These are phyloP conservation scores for Anastrepha ludens DNA, from an alignment of 1,140 invertebrate species.

Conservation along the genomic window DNA sequence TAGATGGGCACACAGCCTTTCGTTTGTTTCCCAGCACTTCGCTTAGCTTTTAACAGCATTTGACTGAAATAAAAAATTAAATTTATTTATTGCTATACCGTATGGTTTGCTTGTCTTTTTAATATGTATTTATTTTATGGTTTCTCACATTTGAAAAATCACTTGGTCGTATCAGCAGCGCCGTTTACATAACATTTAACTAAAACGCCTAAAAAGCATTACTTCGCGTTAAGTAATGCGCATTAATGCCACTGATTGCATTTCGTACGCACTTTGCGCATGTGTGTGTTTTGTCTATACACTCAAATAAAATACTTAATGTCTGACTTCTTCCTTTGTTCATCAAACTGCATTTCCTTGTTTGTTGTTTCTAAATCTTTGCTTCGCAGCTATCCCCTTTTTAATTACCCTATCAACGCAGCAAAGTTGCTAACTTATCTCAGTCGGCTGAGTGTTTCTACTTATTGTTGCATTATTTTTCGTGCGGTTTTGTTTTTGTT, in stretches of 20 bases:
- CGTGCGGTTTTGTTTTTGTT: too few relatives aligned
- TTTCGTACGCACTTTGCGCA: not conserved
- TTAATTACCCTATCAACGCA: not conserved
- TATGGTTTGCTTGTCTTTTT: too few relatives aligned
- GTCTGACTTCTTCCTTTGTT: not conserved
- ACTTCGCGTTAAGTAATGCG: not conserved
- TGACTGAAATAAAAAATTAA: not conserved
- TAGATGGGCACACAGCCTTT: not conserved
- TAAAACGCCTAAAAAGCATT: not conserved
- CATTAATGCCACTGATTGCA: not conserved
- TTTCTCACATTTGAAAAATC: too few relatives aligned
- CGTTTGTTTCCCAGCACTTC: not conserved
- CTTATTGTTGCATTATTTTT: not conserved
- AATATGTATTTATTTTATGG: too few relatives aligned
- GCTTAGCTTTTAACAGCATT: not conserved
- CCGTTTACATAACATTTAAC: not conserved
- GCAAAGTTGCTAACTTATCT: not conserved
- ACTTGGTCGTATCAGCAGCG: not conserved
- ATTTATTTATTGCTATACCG: not conserved
- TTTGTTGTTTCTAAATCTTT: not conserved
- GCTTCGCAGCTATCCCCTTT: not conserved
- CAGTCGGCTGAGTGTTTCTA: not conserved
- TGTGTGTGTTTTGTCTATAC: not conserved
- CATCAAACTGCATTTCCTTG: constrained; percentile 11
- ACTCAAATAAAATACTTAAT: not conserved